Evolutionary conservation across 2,113 vertebrate genomes (phyloP), one percentile per base, ranked within the genome.

Genomic region (Hippocampus comes): DNA sequence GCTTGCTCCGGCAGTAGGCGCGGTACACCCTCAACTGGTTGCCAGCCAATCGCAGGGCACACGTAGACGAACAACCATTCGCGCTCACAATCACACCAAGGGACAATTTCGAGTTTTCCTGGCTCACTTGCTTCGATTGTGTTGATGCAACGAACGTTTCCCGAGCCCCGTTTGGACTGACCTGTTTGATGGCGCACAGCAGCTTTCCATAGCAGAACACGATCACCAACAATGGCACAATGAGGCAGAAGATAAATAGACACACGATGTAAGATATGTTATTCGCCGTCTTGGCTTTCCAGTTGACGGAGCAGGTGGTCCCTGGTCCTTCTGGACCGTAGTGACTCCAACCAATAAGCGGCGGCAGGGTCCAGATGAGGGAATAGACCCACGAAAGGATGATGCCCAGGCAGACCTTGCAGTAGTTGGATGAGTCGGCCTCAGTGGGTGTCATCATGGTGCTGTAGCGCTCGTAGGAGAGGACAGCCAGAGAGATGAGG

Each of bases 251-350:
- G 78, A 92, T 43, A 77, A 94, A 95, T 41, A 94, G 91, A 78
- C 92, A 93, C 73, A 94, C 25, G 70, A 95, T 93, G 77, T 94
- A 94, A 30, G 93, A 94, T 0, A 89, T 25, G 20, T 90, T 94
- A 65, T 91, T 93, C 1, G 89, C 72, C 0, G 92, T 94, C 78
- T 84, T 92, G 76, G 91, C 83, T 9, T 84, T 91, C 94, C 94
- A 95, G 86, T 94, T 91, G 1, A 95, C 90, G 0, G 94, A 95
- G 85, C 94, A 95, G 5, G 87, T 95, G 78, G 93, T 92, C 25
- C 94, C 94, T 1, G 94, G 86, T 18, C 93, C 94, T 79, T 96
- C 93, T 0, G 89, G 94, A 27, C 91, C 90, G 0, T 94, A 94
- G 41, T 87, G 89, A 83, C 93, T 95, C 94, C 94, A 95, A 66